Conservation (phyloP, 2,888 invertebrate species). For the Mermis nigrescens region DNA sequence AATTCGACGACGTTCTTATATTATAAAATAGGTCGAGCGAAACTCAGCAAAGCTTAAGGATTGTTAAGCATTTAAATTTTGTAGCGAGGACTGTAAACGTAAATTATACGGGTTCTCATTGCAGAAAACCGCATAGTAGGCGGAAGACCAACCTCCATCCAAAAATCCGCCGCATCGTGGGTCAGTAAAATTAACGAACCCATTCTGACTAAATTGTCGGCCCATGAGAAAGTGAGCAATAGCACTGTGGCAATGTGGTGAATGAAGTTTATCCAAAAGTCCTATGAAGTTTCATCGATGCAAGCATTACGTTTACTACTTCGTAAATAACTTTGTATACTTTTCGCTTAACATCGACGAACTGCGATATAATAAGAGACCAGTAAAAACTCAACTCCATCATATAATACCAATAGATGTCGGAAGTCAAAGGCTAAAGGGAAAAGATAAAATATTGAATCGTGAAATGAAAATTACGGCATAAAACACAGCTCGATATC, state of each 20-base stretch:
- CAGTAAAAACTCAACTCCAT: constrained; percentile 81
- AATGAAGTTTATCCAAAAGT: constrained; percentile 91
- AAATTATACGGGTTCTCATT: neutral
- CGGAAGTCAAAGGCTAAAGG: constrained; percentile 11
- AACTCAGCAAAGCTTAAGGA: no score
- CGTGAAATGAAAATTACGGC: no score
- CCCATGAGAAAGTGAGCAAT: constrained; percentile 78
- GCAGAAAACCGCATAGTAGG: neutral
- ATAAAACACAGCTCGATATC: no score
- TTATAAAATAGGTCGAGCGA: no score
- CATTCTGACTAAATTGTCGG: constrained; percentile 68
- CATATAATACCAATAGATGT: constrained; percentile 54
- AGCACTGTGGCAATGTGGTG: constrained; percentile 84
- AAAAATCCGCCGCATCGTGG: constrained; percentile 38
- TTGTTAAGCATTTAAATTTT: neutral
- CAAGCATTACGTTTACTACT: neutral
- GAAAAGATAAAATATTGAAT: no score
- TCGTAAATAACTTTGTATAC: constrained; percentile 21
- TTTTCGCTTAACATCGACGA: constrained; percentile 66
- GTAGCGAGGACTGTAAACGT: neutral
- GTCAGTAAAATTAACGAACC: constrained; percentile 56
- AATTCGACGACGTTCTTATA: no score
- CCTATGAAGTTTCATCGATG: constrained; percentile 25
- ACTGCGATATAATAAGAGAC: constrained; percentile 72
- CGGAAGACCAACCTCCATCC: constrained; percentile 32